Evolutionary conservation across 2,113 vertebrate genomes (phyloP).

Genomic region (Eudyptes chrysolophus): DNA sequence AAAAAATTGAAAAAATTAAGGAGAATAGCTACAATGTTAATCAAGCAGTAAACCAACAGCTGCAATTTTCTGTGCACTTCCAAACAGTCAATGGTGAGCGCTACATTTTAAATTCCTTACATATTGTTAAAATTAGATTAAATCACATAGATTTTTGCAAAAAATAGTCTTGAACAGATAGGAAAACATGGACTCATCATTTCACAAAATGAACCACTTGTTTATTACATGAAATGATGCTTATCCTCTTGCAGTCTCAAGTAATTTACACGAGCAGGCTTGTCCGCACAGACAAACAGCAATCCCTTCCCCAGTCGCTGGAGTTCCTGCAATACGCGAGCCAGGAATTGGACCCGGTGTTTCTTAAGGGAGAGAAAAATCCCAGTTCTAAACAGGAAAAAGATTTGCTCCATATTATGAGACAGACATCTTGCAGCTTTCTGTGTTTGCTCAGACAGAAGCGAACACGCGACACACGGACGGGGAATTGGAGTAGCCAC

Average conservation of each 20-base stretch:
- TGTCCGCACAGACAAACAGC: background rate
- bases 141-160: background rate
- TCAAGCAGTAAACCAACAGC: background rate
- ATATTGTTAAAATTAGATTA: background rate
- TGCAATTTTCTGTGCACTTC: background rate
- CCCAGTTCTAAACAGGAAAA: background rate
- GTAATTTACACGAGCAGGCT: background rate
- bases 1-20: background rate
- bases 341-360: background rate
- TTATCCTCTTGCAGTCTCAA: background rate
- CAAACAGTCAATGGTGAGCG: background rate
- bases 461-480: rapidly evolving
- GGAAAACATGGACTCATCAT: background rate
- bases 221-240: background rate
- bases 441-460: background rate
- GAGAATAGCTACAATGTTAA: background rate
- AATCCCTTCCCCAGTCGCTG: background rate
- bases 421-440: background rate
- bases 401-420: background rate
- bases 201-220: background rate
- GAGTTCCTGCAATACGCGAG: rapidly evolving
- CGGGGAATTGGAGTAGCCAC: rapidly evolving
- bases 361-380: background rate
- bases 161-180: background rate
- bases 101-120: background rate